These are phyloP conservation scores for Poeciliopsis turrubarensis DNA, from an alignment of 2,113 vertebrate genomes.

Conservation along the genomic window DNA sequence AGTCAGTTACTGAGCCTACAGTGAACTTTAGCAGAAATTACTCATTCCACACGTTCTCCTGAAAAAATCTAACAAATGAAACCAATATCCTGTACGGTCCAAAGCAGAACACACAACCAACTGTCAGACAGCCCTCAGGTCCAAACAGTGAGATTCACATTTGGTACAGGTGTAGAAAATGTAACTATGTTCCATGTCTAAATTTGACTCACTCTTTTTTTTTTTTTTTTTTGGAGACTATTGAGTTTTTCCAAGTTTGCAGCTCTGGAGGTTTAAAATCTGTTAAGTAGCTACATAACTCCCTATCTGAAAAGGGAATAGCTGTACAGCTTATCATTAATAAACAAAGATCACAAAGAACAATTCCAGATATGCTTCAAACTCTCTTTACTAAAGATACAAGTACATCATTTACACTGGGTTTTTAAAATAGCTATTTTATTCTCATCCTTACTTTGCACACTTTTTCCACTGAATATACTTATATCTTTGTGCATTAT, in stretches of 20 bases:
- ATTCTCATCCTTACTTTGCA: neutral
- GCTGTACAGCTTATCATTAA: neutral
- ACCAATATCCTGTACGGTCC: conserved; percentile 19
- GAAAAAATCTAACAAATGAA: conserved; percentile 41
- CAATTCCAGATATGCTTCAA: neutral
- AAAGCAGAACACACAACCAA: neutral
- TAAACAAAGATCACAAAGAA: neutral
- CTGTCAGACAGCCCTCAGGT: conserved; percentile 6
- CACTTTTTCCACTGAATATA: conserved; percentile 3
- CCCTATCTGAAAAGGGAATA: neutral
- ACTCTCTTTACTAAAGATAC: neutral
- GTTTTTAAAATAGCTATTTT: neutral
- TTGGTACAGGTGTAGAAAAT: neutral
- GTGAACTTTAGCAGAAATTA: conserved; percentile 37
- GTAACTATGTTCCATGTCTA: neutral
- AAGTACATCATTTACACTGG: neutral
- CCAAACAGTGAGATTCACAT: conserved; percentile 17
- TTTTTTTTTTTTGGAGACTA: neutral
- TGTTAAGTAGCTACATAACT: neutral
- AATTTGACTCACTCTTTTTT: neutral
- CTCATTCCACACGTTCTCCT: conserved; percentile 34
- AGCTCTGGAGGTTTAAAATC: neutral
- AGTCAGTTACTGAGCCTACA: neutral
- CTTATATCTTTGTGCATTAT: conserved; percentile 12
- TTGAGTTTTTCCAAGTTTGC: neutral